phyloP scores from a whole-genome alignment of 2,113 vertebrate genomes.

The Silurus asotus region DNA sequence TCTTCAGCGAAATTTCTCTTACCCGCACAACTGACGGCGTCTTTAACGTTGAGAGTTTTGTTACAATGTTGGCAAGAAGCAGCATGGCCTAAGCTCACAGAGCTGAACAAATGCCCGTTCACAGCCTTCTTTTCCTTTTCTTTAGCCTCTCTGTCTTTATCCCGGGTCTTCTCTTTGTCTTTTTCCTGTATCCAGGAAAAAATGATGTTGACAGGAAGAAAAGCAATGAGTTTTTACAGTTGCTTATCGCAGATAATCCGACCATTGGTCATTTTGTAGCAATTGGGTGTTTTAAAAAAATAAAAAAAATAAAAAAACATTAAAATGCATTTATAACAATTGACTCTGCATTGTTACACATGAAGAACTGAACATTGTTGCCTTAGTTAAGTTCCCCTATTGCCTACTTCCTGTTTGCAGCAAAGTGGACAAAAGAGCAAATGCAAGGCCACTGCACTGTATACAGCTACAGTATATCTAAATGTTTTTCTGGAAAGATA shows the following conservation, averaged over 20 bases:
- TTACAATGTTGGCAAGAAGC: constrained; percentile 82
- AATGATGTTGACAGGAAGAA: background rate
- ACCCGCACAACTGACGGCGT: constrained; percentile 86
- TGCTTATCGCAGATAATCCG: background rate
- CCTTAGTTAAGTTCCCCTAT: constrained; percentile 47
- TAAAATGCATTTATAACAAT: background rate
- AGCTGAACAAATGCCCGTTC: constrained; percentile 85
- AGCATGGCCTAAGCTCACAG: constrained; percentile 67
- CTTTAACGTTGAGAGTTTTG: constrained; percentile 83
- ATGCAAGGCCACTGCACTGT: background rate
- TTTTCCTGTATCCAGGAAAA: constrained; percentile 78
- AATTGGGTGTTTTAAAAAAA: too few relatives aligned
- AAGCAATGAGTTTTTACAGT: background rate
- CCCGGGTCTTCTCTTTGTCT: constrained; percentile 82
- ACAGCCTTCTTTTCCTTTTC: constrained; percentile 86
- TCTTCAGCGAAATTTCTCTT: constrained; percentile 45
- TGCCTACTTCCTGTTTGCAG: constrained; percentile 49
- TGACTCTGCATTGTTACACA: constrained; percentile 5
- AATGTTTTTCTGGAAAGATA: background rate
- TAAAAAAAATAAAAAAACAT: background rate
- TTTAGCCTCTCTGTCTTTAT: constrained; percentile 84
- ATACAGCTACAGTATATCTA: background rate
- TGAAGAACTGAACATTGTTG: background rate
- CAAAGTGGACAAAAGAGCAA: constrained; percentile 13
- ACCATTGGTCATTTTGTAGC: background rate